Conservation (phyloP, 2,888 invertebrate species). For the Leuctra nigra region DNA sequence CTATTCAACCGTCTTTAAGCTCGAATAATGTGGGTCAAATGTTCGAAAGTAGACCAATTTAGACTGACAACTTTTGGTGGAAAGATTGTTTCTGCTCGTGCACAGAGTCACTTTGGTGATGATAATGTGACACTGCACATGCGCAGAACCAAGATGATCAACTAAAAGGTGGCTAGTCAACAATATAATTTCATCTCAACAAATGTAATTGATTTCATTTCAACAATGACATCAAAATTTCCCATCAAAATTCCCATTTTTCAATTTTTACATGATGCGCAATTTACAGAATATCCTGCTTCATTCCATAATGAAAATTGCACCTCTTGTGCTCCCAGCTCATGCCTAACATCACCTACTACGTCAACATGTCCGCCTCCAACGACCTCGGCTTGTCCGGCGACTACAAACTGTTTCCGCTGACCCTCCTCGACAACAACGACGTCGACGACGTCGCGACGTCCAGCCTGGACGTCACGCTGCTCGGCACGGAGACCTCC, state of each 20-base stretch:
- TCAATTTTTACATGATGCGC: neutral
- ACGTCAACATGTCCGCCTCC: conserved; percentile 19
- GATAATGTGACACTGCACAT: too few relatives aligned
- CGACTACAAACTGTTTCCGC: conserved; percentile 16
- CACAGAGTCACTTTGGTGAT: too few relatives aligned
- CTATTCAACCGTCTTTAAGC: too few relatives aligned
- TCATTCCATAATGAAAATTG: too few relatives aligned
- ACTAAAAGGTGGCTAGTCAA: too few relatives aligned
- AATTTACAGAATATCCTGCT: neutral
- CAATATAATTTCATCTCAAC: too few relatives aligned
- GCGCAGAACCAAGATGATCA: too few relatives aligned
- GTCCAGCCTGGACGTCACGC: neutral
- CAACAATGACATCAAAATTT: neutral
- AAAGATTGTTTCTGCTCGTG: too few relatives aligned
- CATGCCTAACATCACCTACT: conserved; percentile 20
- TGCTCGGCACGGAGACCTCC: conserved; percentile 20
- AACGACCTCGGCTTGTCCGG: conserved; percentile 20
- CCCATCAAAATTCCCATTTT: conserved; percentile 2
- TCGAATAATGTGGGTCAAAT: too few relatives aligned
- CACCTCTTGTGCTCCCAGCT: too few relatives aligned
- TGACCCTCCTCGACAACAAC: conserved; percentile 9
- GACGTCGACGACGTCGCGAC: neutral
- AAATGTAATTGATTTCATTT: neutral
- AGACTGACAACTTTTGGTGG: too few relatives aligned
- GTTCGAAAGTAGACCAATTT: too few relatives aligned